Evolutionary conservation across 2,113 vertebrate species (phyloP).

Genomic region (Anguilla japonica): DNA sequence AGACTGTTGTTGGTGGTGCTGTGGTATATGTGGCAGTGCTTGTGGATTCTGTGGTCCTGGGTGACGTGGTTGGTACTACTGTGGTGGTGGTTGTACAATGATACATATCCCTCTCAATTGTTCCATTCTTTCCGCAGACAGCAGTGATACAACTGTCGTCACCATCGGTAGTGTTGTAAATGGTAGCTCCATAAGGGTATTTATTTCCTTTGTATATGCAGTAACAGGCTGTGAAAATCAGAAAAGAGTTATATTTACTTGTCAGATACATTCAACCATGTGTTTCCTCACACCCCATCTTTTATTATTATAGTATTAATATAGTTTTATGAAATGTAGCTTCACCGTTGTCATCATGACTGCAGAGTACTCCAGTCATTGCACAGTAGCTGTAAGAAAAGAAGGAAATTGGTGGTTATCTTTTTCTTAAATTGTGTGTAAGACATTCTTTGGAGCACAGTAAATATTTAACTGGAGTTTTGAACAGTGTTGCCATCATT

Average conservation of each 20-base stretch:
- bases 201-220: conserved; percentile 71
- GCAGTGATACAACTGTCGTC: conserved; percentile 79
- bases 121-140: conserved; percentile 72
- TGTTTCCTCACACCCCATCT: neutral
- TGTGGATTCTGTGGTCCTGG: conserved; percentile 31
- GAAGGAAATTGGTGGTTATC: neutral
- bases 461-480: too few species aligned
- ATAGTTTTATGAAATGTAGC: neutral
- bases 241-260: neutral
- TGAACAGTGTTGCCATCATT: too few species aligned
- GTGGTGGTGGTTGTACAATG: conserved; percentile 47
- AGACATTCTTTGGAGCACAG: neutral
- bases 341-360: conserved; percentile 57
- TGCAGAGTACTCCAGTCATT: conserved; percentile 50
- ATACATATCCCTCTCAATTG: conserved; percentile 54
- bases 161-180: conserved; percentile 85
- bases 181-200: conserved; percentile 64
- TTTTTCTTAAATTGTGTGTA: neutral
- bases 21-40: conserved; percentile 26
- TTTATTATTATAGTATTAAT: neutral
- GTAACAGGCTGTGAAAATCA: conserved; percentile 69
- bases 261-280: neutral
- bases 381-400: conserved; percentile 64
- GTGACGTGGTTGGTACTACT: conserved; percentile 38
- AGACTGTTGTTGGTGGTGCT: conserved; percentile 31